Evolutionary conservation across 2,797 vertebrate species (phyloP).

Genomic region (Hyperoplus immaculatus): DNA sequence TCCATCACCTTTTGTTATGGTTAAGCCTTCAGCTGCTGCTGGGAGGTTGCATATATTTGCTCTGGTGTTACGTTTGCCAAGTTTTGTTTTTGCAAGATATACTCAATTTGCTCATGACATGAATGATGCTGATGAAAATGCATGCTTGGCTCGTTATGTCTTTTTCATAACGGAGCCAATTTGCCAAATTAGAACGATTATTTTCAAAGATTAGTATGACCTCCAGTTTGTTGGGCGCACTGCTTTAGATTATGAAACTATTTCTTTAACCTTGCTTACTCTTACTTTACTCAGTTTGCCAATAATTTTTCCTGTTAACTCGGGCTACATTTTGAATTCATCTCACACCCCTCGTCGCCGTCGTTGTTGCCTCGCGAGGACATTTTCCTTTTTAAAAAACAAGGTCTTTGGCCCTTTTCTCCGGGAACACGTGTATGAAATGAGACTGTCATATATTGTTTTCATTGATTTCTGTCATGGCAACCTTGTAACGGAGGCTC

Average conservation of each 20-base stretch:
- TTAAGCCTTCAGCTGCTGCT: constrained; percentile 17
- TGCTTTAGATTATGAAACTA: background rate
- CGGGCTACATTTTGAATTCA: constrained; percentile 21
- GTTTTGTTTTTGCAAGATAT: constrained; percentile 7
- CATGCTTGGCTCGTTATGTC: constrained; percentile 4
- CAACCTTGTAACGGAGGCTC: constrained; percentile 75
- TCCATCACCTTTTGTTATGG: constrained; percentile 24
- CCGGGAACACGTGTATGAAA: constrained; percentile 69
- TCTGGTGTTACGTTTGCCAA: constrained; percentile 19
- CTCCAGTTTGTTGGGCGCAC: background rate
- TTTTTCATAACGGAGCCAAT: background rate
- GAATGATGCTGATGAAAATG: constrained; percentile 20
- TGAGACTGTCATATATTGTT: constrained; percentile 78
- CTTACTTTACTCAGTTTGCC: constrained; percentile 19
- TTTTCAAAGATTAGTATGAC: background rate
- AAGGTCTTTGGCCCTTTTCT: constrained; percentile 43
- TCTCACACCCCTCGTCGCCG: background rate
- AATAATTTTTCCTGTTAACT: constrained; percentile 37
- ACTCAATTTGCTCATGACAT: constrained; percentile 21
- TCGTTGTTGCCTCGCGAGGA: constrained; percentile 52
- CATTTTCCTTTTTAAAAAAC: constrained; percentile 52
- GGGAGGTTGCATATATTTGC: constrained; percentile 7
- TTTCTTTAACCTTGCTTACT: background rate
- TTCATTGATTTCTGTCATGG: constrained; percentile 85
- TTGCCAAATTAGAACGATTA: background rate